Evolutionary conservation across 2,113 vertebrate genomes (phyloP), one percentile per base, ranked within the genome.

Genomic region (Opisthocomus hoazin): DNA sequence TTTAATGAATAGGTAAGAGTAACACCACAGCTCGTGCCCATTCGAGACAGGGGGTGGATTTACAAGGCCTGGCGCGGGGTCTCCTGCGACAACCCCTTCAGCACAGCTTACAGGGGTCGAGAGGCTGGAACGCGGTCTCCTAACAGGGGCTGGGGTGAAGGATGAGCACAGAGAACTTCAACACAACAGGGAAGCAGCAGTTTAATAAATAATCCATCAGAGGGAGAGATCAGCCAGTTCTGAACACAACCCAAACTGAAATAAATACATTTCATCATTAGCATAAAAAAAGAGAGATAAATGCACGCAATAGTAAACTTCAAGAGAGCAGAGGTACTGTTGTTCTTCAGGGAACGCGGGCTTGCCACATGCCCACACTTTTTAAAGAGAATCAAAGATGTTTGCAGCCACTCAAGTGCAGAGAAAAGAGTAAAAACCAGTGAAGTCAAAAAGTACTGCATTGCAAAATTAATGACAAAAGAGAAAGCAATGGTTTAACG

Each of bases 121-220:
- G 12, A 5, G 10, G 19, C 13, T 3, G 21, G n/a, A 23, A 21
- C 74, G 23, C 26, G 5, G n/a, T 6, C 24, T 10, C 6, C 43
- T 29, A 41, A 30, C 64, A 4, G 6, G 5, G 54, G 27, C 1
- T n/a, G 23, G 32, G 58, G 48, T 68, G 39, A 87, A 50, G 21
- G 78, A 84, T 1, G 10, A 92, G 39, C 58, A 83, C 70, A 85
- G 73, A 95, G 50, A 78, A 70, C 84, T 92, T 86, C 12, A 41
- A 84, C 87, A 85, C 87, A 78, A 94, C 92, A 93, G 93, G 93
- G 90, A 96, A 93, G 95, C 87, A 97, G 94, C 95, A 89, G 92
- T 97, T 97, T 97, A 96, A 97, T 97, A 96, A 96, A 96, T 95
- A 95, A 96, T 68, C 90, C 94, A 93, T 81, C 34, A 2, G 86